Percentiles rank a stretch among this genome's conserved stretches.
Evolutionary conservation across 23 tunicate genomes (phyloP).

Genomic region (Oikopleura dioica): DNA sequence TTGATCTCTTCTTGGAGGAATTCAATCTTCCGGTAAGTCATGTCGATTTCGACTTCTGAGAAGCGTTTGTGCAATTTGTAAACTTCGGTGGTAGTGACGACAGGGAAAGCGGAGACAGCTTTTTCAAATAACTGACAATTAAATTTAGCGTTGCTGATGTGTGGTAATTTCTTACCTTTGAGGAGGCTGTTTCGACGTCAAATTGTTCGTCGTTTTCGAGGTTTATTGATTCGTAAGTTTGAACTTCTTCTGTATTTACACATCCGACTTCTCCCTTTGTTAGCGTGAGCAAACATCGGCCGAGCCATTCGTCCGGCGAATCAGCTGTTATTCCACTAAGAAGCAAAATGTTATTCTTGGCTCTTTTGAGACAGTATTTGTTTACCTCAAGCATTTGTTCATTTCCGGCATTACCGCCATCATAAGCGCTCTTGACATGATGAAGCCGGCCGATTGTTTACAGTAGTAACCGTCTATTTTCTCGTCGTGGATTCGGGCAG

Average conservation of each 20-base stretch:
- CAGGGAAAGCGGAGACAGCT: conserved; percentile 42
- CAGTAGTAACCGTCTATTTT: conserved; percentile 7
- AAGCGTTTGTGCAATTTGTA: conserved; percentile 51
- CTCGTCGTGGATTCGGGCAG: conserved; percentile 8
- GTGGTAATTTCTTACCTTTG: too few species aligned
- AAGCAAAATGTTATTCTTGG: too few species aligned
- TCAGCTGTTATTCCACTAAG: conserved; percentile 2
- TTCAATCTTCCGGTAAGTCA: conserved; percentile 53
- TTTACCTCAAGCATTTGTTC: conserved; percentile 18
- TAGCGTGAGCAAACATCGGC: conserved; percentile 44
- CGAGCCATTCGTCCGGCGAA: conserved; percentile 43
- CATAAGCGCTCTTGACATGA: conserved; percentile 44
- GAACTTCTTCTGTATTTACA: conserved; percentile 34
- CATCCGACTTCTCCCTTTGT: conserved; percentile 70
- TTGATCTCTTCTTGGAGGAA: conserved; percentile 74
- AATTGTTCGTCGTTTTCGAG: too few species aligned
- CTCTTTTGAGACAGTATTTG: too few species aligned
- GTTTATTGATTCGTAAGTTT: background rate
- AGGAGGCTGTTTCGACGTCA: too few species aligned
- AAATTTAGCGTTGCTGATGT: too few species aligned
- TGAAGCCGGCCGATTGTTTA: conserved; percentile 28
- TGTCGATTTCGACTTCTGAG: conserved; percentile 59
- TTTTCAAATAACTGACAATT: too few species aligned
- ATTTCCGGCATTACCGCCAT: conserved; percentile 26
- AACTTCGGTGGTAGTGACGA: conserved; percentile 30